Percentiles rank a stretch among this genome's conserved stretches.
phyloP scores from a whole-genome alignment of 92 coral and sea anemone species.

The Zoanthus sansibaricus region DNA sequence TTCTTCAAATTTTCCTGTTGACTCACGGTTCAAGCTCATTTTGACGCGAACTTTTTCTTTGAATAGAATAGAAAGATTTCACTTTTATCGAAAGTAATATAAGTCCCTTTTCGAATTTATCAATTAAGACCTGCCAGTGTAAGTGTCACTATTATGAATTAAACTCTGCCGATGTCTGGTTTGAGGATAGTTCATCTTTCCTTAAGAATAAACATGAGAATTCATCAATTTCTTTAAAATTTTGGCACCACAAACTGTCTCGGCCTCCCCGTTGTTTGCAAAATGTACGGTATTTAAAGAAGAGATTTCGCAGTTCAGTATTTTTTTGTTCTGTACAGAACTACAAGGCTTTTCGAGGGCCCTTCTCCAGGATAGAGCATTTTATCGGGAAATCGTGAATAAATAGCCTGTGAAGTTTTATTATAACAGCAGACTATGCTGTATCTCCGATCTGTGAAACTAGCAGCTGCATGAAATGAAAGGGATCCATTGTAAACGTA shows the following conservation, averaged over 20 bases:
- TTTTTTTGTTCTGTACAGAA: not conserved
- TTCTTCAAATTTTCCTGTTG: conserved; percentile 7
- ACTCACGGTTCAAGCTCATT: not conserved
- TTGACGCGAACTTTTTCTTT: not conserved
- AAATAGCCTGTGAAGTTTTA: not conserved
- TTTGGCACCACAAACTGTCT: not conserved
- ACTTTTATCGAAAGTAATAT: not conserved
- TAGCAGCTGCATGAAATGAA: not conserved
- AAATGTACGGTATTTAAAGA: not conserved
- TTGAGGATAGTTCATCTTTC: not conserved
- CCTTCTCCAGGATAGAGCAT: not conserved
- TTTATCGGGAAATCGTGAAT: not conserved
- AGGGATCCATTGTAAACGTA: not conserved
- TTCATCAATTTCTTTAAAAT: not conserved
- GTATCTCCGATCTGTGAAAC: not conserved
- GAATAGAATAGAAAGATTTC: not conserved
- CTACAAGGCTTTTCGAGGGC: not conserved
- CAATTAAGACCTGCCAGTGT: conserved; percentile 5
- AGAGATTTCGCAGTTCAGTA: not conserved
- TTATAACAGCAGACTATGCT: not conserved
- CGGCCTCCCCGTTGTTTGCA: not conserved
- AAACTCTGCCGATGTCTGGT: not conserved
- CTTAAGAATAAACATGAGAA: not conserved
- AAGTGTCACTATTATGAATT: not conserved
- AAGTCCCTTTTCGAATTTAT: not conserved